Evolutionary conservation across 2,113 vertebrate genomes (phyloP).

Genomic region (Microcebus griseorufus): DNA sequence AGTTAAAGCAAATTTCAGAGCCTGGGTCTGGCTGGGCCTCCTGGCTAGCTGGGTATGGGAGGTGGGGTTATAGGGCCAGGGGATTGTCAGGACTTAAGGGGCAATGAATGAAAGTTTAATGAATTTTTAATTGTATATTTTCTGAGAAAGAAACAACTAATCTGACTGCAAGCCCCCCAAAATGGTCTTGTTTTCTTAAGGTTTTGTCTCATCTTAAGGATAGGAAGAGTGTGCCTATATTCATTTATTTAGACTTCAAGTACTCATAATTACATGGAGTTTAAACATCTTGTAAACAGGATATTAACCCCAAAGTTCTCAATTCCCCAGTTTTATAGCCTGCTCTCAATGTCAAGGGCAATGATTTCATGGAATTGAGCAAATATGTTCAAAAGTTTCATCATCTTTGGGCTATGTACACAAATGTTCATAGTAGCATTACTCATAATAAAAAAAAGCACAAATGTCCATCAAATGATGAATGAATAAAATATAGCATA

Average conservation of each 20-base stretch:
- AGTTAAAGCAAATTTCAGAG: not conserved
- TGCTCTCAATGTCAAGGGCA: not conserved
- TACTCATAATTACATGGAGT: not conserved
- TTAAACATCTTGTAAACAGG: not conserved
- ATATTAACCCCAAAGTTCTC: not conserved
- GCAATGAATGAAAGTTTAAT: not conserved
- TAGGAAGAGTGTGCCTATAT: not conserved
- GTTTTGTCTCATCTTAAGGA: not conserved
- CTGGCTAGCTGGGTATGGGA: fast-evolving
- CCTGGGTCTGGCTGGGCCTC: not conserved
- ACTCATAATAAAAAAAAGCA: too few species aligned
- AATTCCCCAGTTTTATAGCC: not conserved
- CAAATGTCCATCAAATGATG: too few species aligned
- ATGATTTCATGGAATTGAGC: not conserved
- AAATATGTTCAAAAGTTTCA: not conserved
- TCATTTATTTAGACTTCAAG: not conserved
- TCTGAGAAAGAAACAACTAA: not conserved
- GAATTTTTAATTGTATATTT: not conserved
- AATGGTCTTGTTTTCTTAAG: not conserved
- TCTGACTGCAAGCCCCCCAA: not conserved
- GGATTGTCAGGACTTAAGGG: not conserved
- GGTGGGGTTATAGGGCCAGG: fast-evolving
- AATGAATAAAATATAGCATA: too few species aligned
- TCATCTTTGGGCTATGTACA: not conserved
- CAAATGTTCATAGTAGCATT: too few species aligned